Base-by-base conservation (phyloP, 2,797 vertebrate genomes). In the Fundulus diaphanus region DNA sequence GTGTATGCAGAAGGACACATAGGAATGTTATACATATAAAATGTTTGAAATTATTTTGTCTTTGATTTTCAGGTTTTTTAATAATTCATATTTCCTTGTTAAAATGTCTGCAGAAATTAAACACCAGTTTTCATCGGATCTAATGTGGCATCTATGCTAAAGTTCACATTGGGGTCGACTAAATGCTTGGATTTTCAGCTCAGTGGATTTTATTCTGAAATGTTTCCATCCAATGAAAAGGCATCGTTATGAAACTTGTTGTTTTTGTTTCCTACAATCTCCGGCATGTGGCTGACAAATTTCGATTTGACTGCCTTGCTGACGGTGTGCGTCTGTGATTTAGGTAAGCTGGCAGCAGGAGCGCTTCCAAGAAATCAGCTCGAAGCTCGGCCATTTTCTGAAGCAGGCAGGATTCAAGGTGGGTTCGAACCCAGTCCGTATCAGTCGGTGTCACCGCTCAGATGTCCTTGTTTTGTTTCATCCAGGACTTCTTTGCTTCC, bases 391-490 rank as follows among this genome's bases (percentile, higher is more conserved):
- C 2, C 97, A 98, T 37, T 99, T 99, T 90, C 96, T 99, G 84
- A 99, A 98, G 85, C 98, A 99, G 94, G 98, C 98, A 73, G 98
- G 98, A 82, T 99, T 99, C 93, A 99, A 99, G 97, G 98, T 98
- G 94, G 90, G 86, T 71, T 52, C 13, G 13, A 40, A 40, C 0
- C 0, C 48, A 49, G 15, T 20, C 59, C 37, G 59, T 57, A 31
- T 63, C 22, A 24, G 3, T 20, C 18, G 5, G 22, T n/a, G 11
- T 65, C 18, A 13, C 13, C 8, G 24, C 40, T 65, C 37, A 3
- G 15, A 27, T 66, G 63, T 66, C 22, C 29, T 35, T 16, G 27
- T 20, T 69, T 52, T 66, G 24, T 68, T 56, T 76, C 11, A 80
- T 18, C 15, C 3, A 1, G 1, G 48, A 24, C 78, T 57, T 37